Base-by-base conservation (phyloP, 2,888 invertebrate genomes). In the Eilema griseolum region DNA sequence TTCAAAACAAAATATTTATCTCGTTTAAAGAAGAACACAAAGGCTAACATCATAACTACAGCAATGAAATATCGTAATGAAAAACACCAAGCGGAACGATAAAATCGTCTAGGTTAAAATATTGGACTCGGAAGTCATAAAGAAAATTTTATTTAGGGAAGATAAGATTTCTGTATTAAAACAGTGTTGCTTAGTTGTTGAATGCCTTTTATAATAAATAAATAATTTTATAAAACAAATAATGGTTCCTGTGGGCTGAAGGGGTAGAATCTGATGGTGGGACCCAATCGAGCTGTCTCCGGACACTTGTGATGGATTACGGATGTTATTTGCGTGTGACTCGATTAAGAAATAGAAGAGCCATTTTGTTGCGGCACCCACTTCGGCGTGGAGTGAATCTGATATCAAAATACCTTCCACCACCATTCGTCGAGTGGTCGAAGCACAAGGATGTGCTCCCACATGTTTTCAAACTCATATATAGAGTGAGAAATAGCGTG, bases 121-220 rank as follows among this genome's bases (percentile, higher is more conserved):
- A 93, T 92, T 89, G 89, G 88, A 84, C 85, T 90, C 90, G 93
- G 93, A 93, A 91, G 89, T 85, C 88, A 89, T 93, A 92, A 93
- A 91, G 88, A 90, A 92, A 90, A 91, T 93, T 90, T 90, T 88
- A 90, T 90, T 89, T 91, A 91, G 91, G 88, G 86, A 89, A 82
- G 81, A 82, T 82, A 82, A 80, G 74, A 81, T 89, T 91, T 92
- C 14, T 77, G 85, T 86, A 87, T 89, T 89, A 88, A 86, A 86
- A 78, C 82, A 81, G 83, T 87, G 86, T 89, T 88, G 85, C 85
- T 85, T 84, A 83, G 80, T 84, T 82, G 77, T 84, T 84, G 80
- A 86, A 66, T 59, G 28, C 31, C 16, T 23, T 28, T 57, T n/a
- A 52, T n/a, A 52, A 52, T 52, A 20, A 52, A 52, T 52, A 8